A percentile compares a stretch with the other conserved stretches of the same genome.
Conservation (phyloP, 1,140 invertebrate genomes). For the Odontomachus brunneus region DNA sequence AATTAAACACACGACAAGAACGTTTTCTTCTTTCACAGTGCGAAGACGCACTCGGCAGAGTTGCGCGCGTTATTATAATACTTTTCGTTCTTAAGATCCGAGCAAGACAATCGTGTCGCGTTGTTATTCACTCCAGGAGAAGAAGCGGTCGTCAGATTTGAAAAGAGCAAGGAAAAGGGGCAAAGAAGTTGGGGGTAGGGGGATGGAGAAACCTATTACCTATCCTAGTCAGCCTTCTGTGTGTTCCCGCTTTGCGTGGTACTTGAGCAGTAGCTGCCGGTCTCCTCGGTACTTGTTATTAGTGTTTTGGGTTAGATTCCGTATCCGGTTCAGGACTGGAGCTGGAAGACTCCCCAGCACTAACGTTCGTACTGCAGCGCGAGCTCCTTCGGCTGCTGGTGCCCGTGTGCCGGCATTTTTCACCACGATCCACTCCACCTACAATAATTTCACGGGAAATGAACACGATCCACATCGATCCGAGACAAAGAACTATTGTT, state of each 20-base stretch:
- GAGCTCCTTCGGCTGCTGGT: conserved; percentile 82
- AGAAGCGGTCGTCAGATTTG: neutral
- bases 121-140: conserved; percentile 2
- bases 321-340: conserved; percentile 84
- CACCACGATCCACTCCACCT: conserved; percentile 84
- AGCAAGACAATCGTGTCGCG: conserved; percentile 68
- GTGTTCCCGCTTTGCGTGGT: conserved; percentile 84
- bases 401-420: conserved; percentile 83
- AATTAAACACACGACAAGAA: too few species aligned
- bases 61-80: conserved; percentile 59
- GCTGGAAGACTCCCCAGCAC: conserved; percentile 83
- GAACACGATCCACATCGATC: conserved; percentile 22
- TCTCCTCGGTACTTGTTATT: conserved; percentile 78
- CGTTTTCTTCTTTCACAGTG: too few species aligned
- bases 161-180: conserved; percentile 44
- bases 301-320: conserved; percentile 81
- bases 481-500: too few species aligned
- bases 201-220: conserved; percentile 73
- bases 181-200: conserved; percentile 60
- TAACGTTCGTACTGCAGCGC: conserved; percentile 83
- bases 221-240: conserved; percentile 86
- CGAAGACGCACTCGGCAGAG: neutral
- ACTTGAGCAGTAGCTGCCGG: conserved; percentile 84
- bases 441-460: conserved; percentile 76
- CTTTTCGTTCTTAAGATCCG: conserved; percentile 62